Evolutionary conservation across 1,140 invertebrate genomes (phyloP), one percentile per base, ranked within the genome.

Genomic region (Olivierus martensii): DNA sequence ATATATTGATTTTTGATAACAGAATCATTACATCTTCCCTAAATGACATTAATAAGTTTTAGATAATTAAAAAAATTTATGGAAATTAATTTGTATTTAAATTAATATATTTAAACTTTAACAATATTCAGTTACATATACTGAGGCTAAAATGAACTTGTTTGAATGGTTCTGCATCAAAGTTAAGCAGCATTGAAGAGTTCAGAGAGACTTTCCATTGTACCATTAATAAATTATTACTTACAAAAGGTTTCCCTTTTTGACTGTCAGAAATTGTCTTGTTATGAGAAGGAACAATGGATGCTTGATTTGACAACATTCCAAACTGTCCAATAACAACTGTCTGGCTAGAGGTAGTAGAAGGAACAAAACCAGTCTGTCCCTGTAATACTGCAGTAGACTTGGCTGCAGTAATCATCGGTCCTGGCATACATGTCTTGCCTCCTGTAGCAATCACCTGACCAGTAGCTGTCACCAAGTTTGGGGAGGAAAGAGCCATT

Each of bases 251-350:
- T 54, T 71, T 71, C 19, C 58, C 63, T 46, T 58, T 58, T 43
- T 65, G 64, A 11, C 57, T 53, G 45, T 60, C 55, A 49, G 63
- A 45, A 37, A 65, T 49, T 49, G 64, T 43, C 34, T 61, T 61
- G n/a, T 49, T 62, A 53, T 76, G 73, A 19, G 76, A 73, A 2
- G 77, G 75, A 49, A 79, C 63, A 14, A 79, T 73, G 55, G 72
- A 78, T 43, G 81, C 79, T 55, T 83, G 80, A 18, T 80, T 83
- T 59, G 79, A 82, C 53, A 86, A 76, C 1, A 86, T 80, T 11
- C 75, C 77, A 3, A 82, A 68, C 43, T 83, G 83, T 44, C 82
- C 81, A 60, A 87, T 83, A n/a, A 87, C 80, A 58, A 87, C 72
- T 7, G 84, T 85, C 55, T 79, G 78, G 34, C 80, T 85, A 35